These are phyloP conservation scores for Scrobipalpa costella DNA, from an alignment of 2,888 invertebrate genomes.

Conservation along the genomic window DNA sequence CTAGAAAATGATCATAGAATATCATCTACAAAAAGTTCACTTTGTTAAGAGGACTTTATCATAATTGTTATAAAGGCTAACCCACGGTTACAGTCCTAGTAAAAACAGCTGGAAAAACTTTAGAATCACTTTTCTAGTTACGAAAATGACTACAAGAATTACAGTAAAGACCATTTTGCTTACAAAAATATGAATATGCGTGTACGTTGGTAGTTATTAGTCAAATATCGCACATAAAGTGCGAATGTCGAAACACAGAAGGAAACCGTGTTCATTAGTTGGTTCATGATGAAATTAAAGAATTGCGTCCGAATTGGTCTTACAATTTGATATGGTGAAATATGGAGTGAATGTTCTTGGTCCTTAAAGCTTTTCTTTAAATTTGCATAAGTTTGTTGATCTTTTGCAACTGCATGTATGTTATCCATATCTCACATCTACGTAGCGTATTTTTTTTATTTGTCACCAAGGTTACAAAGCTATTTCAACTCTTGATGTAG, in stretches of 20 bases:
- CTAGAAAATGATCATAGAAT: no score
- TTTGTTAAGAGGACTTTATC: no score
- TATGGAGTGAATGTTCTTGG: slow-evolving; percentile 10
- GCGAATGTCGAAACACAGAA: slow-evolving; percentile 4
- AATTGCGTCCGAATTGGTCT: slow-evolving; percentile 14
- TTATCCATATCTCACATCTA: no score
- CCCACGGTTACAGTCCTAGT: no score
- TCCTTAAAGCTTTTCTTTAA: neutral
- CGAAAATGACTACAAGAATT: no score
- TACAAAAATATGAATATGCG: neutral
- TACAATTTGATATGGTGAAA: slow-evolving; percentile 16
- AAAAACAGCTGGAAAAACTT: no score
- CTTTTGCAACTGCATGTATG: neutral
- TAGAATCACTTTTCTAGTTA: no score
- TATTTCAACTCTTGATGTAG: no score
- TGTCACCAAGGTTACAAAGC: no score
- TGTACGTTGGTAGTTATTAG: slow-evolving; percentile 6
- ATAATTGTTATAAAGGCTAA: no score
- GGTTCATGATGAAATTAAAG: slow-evolving; percentile 16
- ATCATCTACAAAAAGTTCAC: neutral
- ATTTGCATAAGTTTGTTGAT: neutral
- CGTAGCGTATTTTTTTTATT: no score
- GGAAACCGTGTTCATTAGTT: slow-evolving; percentile 8
- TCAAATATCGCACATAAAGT: slow-evolving; percentile 14
- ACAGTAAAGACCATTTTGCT: no score